phyloP scores from a whole-genome alignment of 2,888 invertebrate genomes.

The Oscheius sp. region DNA sequence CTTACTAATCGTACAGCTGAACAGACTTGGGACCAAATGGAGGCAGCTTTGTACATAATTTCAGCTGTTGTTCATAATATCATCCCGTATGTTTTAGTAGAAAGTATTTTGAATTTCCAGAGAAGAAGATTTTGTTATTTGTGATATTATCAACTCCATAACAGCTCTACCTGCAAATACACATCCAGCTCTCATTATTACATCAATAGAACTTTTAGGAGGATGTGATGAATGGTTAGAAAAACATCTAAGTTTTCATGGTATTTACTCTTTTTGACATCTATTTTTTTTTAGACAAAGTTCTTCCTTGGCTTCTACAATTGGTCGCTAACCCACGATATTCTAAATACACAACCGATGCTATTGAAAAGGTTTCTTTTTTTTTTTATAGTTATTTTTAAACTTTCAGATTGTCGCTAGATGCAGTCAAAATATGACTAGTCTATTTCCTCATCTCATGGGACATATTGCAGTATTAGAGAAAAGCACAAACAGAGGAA shows the following conservation, averaged over 20 bases:
- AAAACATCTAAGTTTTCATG: constrained; percentile 80
- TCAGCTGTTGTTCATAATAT: constrained; percentile 82
- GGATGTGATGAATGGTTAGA: constrained; percentile 90
- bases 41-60: constrained; percentile 91
- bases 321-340: constrained; percentile 22
- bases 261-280: neutral
- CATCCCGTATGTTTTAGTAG: constrained; percentile 81
- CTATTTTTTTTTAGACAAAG: constrained; percentile 43
- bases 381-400: neutral
- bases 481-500: constrained; percentile 2
- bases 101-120: neutral
- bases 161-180: constrained; percentile 82
- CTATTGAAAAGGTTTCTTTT: constrained; percentile 45
- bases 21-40: constrained; percentile 84
- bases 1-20: constrained; percentile 71
- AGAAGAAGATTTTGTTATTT: constrained; percentile 89
- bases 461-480: constrained; percentile 23
- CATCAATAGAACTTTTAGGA: constrained; percentile 78
- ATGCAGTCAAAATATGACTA: neutral
- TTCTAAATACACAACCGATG: constrained; percentile 36
- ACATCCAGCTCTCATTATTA: constrained; percentile 86
- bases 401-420: constrained; percentile 13
- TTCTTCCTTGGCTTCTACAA: constrained; percentile 48
- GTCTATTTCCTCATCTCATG: constrained; percentile 8
- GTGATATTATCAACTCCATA: constrained; percentile 90